Evolutionary conservation across 92 coral and sea anemone species (phyloP).

Genomic region (Nematostella vectensis): DNA sequence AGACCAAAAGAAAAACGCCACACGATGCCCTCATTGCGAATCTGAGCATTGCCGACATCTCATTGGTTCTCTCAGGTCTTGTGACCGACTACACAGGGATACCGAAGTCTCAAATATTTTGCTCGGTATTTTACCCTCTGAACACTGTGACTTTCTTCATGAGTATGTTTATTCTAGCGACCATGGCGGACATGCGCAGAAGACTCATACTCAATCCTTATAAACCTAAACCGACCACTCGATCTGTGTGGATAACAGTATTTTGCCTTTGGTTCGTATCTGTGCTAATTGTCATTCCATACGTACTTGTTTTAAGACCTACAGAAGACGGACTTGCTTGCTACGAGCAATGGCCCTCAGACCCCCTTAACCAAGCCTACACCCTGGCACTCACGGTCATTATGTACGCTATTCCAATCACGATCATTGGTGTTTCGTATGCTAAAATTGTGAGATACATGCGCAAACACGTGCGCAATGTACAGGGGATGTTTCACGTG

Average conservation of each 20-base stretch:
- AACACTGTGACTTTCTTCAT: not conserved
- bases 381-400: not conserved
- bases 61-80: not conserved
- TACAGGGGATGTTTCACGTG: not conserved
- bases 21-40: not conserved
- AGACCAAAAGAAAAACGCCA: not conserved
- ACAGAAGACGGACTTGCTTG: not conserved
- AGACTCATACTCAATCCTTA: not conserved
- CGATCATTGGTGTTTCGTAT: not conserved
- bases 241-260: not conserved
- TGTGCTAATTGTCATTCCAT: not conserved
- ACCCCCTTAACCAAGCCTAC: not conserved
- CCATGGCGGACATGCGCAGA: not conserved
- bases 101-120: not conserved
- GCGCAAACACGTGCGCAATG: not conserved
- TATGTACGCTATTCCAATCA: not conserved
- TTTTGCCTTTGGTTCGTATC: not conserved
- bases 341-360: not conserved
- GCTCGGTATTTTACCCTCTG: not conserved
- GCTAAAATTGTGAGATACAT: not conserved
- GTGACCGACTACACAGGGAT: not conserved
- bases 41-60: not conserved
- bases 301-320: not conserved
- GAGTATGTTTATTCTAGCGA: not conserved
- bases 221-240: not conserved